A percentile compares a stretch with the other conserved stretches of the same genome.
Evolutionary conservation across 2,888 invertebrate genomes (phyloP).

Genomic region (Mesorhabditis belari): DNA sequence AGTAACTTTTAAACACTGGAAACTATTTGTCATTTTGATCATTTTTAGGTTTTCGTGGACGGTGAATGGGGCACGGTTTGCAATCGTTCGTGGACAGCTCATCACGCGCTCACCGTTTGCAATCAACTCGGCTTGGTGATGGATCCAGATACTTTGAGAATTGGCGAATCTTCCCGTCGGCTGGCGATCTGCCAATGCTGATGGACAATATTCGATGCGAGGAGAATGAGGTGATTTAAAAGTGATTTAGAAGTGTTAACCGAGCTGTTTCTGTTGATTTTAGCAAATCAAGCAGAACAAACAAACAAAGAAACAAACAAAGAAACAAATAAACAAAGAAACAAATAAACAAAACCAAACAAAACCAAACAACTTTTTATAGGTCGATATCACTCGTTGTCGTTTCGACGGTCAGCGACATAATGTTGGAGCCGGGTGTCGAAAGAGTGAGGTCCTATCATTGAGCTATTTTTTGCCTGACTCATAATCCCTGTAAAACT

Average conservation of each 20-base stretch:
- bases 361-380: background rate
- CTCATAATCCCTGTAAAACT: too few relatives aligned
- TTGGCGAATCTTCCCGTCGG: slow-evolving; percentile 46
- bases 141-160: slow-evolving; percentile 75
- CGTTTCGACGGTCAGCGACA: slow-evolving; percentile 64
- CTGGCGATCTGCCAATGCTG: slow-evolving; percentile 51
- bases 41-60: slow-evolving; percentile 67
- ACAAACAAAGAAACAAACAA: too few relatives aligned
- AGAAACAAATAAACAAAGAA: too few relatives aligned
- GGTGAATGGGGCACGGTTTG: slow-evolving; percentile 95
- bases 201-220: slow-evolving; percentile 79
- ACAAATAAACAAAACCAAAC: too few relatives aligned
- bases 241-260: too few relatives aligned
- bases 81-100: slow-evolving; percentile 86
- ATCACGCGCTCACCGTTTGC: slow-evolving; percentile 84
- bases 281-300: too few relatives aligned
- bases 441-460: slow-evolving; percentile 59
- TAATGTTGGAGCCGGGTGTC: slow-evolving; percentile 60
- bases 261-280: background rate
- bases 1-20: too few relatives aligned
- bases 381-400: slow-evolving; percentile 77
- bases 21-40: background rate
- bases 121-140: slow-evolving; percentile 72
- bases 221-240: slow-evolving; percentile 56
- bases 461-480: too few relatives aligned